phyloP scores from a whole-genome alignment of 2,797 vertebrate genomes.

The Chiroxiphia lanceolata region DNA sequence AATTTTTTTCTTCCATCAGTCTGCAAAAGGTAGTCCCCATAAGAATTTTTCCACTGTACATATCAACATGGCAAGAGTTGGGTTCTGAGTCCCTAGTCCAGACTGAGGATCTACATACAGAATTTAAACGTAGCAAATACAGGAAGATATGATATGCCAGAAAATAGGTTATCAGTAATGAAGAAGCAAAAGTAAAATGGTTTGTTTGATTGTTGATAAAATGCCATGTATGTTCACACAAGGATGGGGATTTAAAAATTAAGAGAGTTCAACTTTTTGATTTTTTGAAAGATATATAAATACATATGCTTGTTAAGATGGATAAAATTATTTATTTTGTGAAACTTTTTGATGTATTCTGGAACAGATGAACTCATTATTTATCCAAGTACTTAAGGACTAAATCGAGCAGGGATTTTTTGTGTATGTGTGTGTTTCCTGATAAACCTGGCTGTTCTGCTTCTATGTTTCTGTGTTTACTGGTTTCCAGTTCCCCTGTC shows the following conservation, averaged over 20 bases:
- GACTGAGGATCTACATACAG: neutral
- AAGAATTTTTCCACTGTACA: neutral
- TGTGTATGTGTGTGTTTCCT: neutral
- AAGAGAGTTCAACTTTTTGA: neutral
- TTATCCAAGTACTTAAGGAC: neutral
- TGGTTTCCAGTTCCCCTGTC: neutral
- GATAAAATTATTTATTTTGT: neutral
- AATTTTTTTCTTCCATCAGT: accelerated
- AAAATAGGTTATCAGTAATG: neutral
- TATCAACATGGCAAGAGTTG: neutral
- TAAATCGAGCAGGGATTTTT: neutral
- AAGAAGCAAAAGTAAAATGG: neutral
- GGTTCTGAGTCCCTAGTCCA: neutral
- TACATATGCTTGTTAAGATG: neutral
- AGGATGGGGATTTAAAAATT: neutral
- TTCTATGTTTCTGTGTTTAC: neutral
- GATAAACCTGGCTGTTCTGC: neutral
- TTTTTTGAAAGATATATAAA: neutral
- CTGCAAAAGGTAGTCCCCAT: neutral
- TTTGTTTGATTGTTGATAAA: neutral
- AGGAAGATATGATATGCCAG: neutral
- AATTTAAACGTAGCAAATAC: neutral
- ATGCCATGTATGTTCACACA: accelerated
- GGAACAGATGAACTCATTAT: neutral
- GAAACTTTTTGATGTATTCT: neutral